phyloP scores from a whole-genome alignment of 2,888 invertebrate species.

The Euplexia lucipara region DNA sequence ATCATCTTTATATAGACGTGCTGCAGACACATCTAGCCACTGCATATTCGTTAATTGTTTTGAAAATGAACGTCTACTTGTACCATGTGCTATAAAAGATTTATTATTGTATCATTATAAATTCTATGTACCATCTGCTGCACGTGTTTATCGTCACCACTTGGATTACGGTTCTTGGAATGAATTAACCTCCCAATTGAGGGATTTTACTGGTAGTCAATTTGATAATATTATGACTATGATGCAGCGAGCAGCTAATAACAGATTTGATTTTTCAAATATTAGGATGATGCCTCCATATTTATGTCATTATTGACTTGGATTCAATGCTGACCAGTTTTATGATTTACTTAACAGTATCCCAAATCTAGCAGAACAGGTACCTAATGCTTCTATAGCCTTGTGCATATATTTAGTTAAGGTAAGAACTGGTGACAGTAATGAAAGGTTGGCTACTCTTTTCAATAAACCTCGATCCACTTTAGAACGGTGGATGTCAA shows the following conservation, averaged over 20 bases:
- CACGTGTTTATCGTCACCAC: constrained; percentile 29
- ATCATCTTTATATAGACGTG: constrained; percentile 27
- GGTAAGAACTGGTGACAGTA: constrained; percentile 42
- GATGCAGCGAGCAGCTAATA: constrained; percentile 21
- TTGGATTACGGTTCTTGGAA: constrained; percentile 22
- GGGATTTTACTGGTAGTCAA: constrained; percentile 38
- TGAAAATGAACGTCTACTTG: constrained; percentile 20
- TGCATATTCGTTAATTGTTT: constrained; percentile 33
- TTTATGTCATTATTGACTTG: constrained; percentile 39
- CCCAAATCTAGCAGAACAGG: constrained; percentile 21
- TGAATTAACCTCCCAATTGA: constrained; percentile 30
- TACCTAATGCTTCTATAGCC: constrained; percentile 29
- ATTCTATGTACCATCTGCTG: constrained; percentile 34
- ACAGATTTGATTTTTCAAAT: constrained; percentile 31
- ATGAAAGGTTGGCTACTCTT: constrained; percentile 28
- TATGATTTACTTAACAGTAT: constrained; percentile 28
- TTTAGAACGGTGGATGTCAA: constrained; percentile 28
- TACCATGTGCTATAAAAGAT: constrained; percentile 23
- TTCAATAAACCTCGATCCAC: constrained; percentile 24
- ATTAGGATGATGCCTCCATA: constrained; percentile 31
- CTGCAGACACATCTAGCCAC: constrained; percentile 22
- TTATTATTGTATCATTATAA: constrained; percentile 25
- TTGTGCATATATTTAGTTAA: constrained; percentile 39
- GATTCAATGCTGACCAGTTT: constrained; percentile 31
- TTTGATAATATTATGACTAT: constrained; percentile 36